Evolutionary conservation across 2,113 vertebrate species (phyloP).

Genomic region (Lagopus muta): DNA sequence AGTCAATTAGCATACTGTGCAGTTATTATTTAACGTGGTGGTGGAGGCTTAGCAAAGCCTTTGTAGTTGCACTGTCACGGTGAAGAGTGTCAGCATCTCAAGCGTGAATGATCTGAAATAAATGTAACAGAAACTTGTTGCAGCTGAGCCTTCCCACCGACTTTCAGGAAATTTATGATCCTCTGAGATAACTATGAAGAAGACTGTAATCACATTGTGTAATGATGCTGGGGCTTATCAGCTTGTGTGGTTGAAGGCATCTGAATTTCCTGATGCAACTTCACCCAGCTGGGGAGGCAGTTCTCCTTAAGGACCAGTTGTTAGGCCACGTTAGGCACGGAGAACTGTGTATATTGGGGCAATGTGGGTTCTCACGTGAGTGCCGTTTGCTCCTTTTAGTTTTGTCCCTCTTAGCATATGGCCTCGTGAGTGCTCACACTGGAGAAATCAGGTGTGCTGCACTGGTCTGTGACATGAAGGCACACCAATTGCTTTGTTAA

Average conservation of each 20-base stretch:
- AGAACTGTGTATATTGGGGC: neutral
- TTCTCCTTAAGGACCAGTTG: neutral
- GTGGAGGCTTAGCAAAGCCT: constrained; percentile 6
- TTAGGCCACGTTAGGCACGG: neutral
- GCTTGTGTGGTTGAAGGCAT: neutral
- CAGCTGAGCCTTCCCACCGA: neutral
- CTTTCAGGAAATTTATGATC: neutral
- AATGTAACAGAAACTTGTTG: neutral
- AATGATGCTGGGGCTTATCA: neutral
- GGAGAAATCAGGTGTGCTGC: neutral
- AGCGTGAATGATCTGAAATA: constrained; percentile 1
- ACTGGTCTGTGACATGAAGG: neutral
- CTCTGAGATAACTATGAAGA: neutral
- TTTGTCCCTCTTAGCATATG: neutral
- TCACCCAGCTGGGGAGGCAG: neutral
- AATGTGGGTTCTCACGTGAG: neutral
- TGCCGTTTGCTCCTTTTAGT: fast-evolving
- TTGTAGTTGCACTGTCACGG: constrained; percentile 41
- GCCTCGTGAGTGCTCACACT: neutral
- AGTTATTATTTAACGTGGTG: constrained; percentile 31
- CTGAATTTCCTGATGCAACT: neutral
- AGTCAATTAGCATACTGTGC: constrained; percentile 54
- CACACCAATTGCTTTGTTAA: neutral
- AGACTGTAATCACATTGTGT: neutral
- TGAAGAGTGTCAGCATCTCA: constrained; percentile 33